A percentile compares a stretch with the other conserved stretches of the same genome.
Evolutionary conservation across 53 echinoderm and acorn worm species (phyloP).

Genomic region (Luidia sarsii): DNA sequence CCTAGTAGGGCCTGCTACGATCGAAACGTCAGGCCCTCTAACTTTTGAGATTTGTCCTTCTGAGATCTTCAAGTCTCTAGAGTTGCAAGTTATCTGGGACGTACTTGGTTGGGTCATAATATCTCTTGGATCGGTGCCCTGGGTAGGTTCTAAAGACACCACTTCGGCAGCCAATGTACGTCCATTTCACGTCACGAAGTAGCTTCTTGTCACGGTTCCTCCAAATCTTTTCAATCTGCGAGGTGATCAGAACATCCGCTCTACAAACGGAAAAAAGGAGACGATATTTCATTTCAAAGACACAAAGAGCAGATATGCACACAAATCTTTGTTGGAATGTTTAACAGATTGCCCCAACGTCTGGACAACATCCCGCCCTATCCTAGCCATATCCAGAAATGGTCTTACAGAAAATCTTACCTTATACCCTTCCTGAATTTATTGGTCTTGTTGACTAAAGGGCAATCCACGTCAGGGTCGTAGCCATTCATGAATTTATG

Average conservation of each 20-base stretch:
- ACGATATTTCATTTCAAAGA: not conserved
- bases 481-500: conserved; percentile 81
- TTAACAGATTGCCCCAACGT: no score
- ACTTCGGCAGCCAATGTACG: conserved; percentile 92
- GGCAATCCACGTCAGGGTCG: conserved; percentile 63
- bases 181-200: conserved; percentile 94
- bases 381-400: no score
- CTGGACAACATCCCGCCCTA: no score
- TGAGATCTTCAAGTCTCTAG: no score
- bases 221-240: conserved; percentile 96
- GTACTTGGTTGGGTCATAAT: conserved; percentile 98
- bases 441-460: not conserved
- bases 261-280: conserved; percentile 30
- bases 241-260: conserved; percentile 95
- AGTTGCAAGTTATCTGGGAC: no score
- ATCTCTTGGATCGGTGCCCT: conserved; percentile 90
- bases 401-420: no score
- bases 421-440: conserved; percentile 75
- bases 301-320: no score
- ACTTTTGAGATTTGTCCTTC: no score
- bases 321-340: no score
- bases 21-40: no score
- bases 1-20: no score
- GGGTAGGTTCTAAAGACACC: conserved; percentile 97
- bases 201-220: conserved; percentile 75